Evolutionary conservation across 2,113 vertebrate genomes (phyloP), one percentile per base, ranked within the genome.

Genomic region (Vulpes ferrilata): DNA sequence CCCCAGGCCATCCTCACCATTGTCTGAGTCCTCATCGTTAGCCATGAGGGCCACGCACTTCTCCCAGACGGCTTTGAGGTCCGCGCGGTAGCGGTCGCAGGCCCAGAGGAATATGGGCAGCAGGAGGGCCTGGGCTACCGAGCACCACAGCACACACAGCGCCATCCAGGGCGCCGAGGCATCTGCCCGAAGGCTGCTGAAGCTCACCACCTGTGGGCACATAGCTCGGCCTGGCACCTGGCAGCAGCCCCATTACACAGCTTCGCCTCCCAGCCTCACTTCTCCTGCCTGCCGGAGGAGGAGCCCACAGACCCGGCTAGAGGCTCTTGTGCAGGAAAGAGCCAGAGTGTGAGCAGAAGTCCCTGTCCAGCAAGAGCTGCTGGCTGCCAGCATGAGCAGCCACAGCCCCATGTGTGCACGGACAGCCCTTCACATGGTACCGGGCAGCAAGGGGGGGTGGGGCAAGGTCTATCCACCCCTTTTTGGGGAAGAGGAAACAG

Each of bases 41-140:
- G 99, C 99, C 99, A 99, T 99, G 95, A 99, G 99, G 89, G 99
- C 99, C 78, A 99, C 95, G 3, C 99, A 99, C 97, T 99, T 99
- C 97, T 99, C 99, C 99, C 99, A 99, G 97, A 99, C 98, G 79
- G 99, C 99, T 93, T 98, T 99, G 92, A 99, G 98, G 94, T 99
- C 99, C 0, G 99, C 99, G 1, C 99, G 99, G 98, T 99, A 99
- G 80, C 99, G 99, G 95, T 99, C 99, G 9, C 99, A 99, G 81
- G 99, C 99, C 99, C 99, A 99, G 74, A 99, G 99, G 98, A 99
- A 99, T 93, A 99, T 97, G 4, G 99, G 99, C 55, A 99, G 98
- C 92, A 99, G 98, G 93, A 99, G 99, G 88, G 99, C 99, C 98
- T 99, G 99, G 35, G 99, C 98, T 48, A 99, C 99, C 1, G 99